Conservation (phyloP, 2,797 vertebrate species). For the Rhinichthys osculus region DNA sequence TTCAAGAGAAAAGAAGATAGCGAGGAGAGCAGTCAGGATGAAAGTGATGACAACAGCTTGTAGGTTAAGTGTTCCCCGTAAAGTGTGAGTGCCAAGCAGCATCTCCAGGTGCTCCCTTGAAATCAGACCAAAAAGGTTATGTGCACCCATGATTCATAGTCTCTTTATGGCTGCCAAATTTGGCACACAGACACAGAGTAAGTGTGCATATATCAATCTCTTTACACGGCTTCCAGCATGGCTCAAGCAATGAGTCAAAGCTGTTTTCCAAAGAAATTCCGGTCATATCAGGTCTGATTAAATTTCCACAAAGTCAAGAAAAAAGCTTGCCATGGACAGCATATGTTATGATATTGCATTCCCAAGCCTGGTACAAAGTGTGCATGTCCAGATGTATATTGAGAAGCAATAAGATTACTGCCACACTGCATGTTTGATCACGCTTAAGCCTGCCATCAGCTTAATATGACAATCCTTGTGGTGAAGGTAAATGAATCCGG, state of each 20-base stretch:
- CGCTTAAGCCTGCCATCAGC: constrained; percentile 1
- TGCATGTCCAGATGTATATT: neutral
- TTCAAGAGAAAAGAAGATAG: too few relatives aligned
- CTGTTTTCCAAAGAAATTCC: neutral
- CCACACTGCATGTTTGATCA: constrained; percentile 32
- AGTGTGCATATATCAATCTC: neutral
- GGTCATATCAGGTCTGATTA: neutral
- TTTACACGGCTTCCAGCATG: neutral
- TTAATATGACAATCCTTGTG: constrained; percentile 32
- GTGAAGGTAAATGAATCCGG: constrained; percentile 10
- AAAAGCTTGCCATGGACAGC: neutral
- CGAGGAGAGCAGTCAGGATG: too few relatives aligned
- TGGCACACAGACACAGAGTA: neutral
- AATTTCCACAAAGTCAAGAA: neutral
- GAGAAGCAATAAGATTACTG: constrained; percentile 29
- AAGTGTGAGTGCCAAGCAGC: too few relatives aligned
- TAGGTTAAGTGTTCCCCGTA: too few relatives aligned
- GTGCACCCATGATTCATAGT: neutral
- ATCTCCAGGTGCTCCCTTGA: too few relatives aligned
- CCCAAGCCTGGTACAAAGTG: constrained; percentile 7
- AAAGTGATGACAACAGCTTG: too few relatives aligned
- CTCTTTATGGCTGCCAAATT: neutral
- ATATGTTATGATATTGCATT: constrained; percentile 28
- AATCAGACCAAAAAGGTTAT: too few relatives aligned
- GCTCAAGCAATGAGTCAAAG: neutral